Evolutionary conservation across 1,140 invertebrate genomes (phyloP), one percentile per base, ranked within the genome.

Genomic region (Psilanteris sp.): DNA sequence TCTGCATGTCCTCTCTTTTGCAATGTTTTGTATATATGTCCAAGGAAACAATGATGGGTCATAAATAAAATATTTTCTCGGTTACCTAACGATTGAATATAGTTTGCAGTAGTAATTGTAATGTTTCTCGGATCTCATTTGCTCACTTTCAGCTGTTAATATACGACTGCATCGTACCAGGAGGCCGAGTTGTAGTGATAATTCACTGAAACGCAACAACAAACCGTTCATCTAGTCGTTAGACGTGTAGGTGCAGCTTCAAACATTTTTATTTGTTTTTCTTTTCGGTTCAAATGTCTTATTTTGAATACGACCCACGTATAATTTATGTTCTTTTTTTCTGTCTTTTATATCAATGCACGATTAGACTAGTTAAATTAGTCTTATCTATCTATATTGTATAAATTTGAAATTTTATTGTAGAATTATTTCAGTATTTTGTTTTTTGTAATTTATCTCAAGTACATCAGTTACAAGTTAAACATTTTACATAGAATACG

Each of bases 91-190:
- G 41, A 55, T 26, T 54, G 80, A 78, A 81, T 79, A 83, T 82
- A 81, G 80, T 83, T 83, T 82, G 77, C 78, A 55, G 80, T 79
- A 77, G 79, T 83, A 83, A 83, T 83, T 83, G 80, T 83, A 81
- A 82, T 83, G 81, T 83, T 82, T 82, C 79, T 75, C 67, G 79
- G 80, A 82, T 81, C 81, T 83, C 81, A 83, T 82, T 83, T 83
- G 79, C 77, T 81, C 76, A 79, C 78, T 83, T 83, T 83, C 82
- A 82, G 75, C 39, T 44, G 74, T 46, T 82, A 83, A 83, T 82
- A 82, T 83, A 82, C 74, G 78, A 29, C 77, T 34, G 74, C 48
- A 59, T 34, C 55, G 46, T 80, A 79, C 52, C 64, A 14, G 46
- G 50, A 61, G 79, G 68, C 79, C 62, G 41, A 36, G 62, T 59